Evolutionary conservation across 1,140 invertebrate genomes (phyloP), one percentile per base, ranked within the genome.

Genomic region (Stratiolaelaps scimitus): DNA sequence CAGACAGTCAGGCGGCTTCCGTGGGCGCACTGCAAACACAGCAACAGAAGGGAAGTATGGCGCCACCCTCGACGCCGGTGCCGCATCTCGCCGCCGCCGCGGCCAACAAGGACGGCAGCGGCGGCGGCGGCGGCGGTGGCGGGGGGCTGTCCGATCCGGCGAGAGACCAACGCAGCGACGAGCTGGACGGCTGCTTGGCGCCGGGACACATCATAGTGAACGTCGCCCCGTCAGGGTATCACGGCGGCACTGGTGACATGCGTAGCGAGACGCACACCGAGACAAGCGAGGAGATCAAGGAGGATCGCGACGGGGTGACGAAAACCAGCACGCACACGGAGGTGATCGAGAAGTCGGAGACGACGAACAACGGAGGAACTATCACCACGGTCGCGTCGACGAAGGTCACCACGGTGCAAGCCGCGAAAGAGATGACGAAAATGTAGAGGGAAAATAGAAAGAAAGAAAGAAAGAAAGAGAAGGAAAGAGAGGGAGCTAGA

Each of bases 31-130:
- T 60, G 53, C 53, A 29, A 34, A 23, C 53, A 60, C 53, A 60
- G 53, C 53, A 60, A 60, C 53, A 60, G 53, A 60, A 60, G 53
- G 53, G 53, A 1, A 60, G 17, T n/a, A 60, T 60, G 53, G 53
- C 53, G 10, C 53, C 53, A 34, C 53, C 53, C 0, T 60, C 53
- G 53, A 60, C 53, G 23, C 53, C 53, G 26, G 53, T 60, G 23
- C 53, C 53, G 4, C 53, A 34, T 26, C 4, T 23, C 47, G 47
- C 20, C 19, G 19, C 13, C 44, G 44, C 44, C n/a, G 4, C 47
- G 47, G 19, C 47, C 19, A 48, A 60, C 53, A 60, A 60, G 15
- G 53, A 60, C 15, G 47, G 15, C 23, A 26, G 15, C 15, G 23
- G 26, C 34, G 15, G 15, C 1, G 13, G 2, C 15, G 20, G 13